Evolutionary conservation across 2,888 invertebrate species (phyloP), one percentile per base, ranked within the genome.

Genomic region (Athrips mouffetella): DNA sequence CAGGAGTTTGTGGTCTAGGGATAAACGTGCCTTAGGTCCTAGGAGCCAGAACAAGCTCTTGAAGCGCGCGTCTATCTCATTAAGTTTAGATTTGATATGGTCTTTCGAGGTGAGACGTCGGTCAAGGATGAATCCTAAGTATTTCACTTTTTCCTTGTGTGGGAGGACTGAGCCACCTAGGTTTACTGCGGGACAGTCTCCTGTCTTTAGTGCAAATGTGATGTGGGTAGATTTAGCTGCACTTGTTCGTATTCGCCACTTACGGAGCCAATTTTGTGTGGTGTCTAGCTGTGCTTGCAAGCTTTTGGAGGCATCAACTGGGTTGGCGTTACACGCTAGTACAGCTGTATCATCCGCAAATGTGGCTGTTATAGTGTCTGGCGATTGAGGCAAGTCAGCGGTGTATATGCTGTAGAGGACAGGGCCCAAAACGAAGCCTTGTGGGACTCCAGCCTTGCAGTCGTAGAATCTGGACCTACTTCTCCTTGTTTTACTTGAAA

Each of bases 341-440:
- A 48, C 5, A 7, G 55, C 55, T 0, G 52, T 54, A 25, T 58
- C 51, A 23, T 55, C 57, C 1, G 57, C 54, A 37, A 39, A 54
- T 6, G 57, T 57, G 7, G 55, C 57, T 1, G 35, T 48, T 0
- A 30, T 35, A 8, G 10, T 6, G 18, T n/a, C 39, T 2, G 2
- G 7, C 20, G 6, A 8, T 8, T 29, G 4, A 10, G 51, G 51
- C 0, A 57, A 41, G 15, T 55, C 52, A 2, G 52, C 23, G 2
- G 51, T 55, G 40, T 44, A 48, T 11, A 55, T 27, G 4, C 45
- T 47, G 39, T 55, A 55, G 0, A 51, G 20, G 0, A 55, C 42
- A 1, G 53, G 53, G 0, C 52, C 57, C 11, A 57, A 39, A 0
- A 57, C 52, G 0, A 49, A 52, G 0, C 54, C 51, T 11, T 53